phyloP scores from a whole-genome alignment of 2,797 vertebrate species.

The Urosaurus nigricauda region DNA sequence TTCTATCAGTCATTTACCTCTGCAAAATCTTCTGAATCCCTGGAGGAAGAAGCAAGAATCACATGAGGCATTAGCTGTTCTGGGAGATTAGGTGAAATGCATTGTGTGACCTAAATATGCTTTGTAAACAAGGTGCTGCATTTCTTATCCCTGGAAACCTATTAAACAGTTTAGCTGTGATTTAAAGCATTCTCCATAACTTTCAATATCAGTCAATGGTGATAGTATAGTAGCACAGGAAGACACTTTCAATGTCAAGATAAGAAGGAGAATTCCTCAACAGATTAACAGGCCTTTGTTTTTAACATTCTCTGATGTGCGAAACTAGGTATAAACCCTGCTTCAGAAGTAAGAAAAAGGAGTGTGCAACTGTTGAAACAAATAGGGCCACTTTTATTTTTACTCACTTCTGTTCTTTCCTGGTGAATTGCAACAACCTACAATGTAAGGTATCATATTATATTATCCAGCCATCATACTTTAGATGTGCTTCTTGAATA shows the following conservation, averaged over 20 bases:
- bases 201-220: slow-evolving; percentile 26
- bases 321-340: not conserved
- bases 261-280: not conserved
- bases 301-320: slow-evolving; percentile 6
- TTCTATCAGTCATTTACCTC: slow-evolving; percentile 46
- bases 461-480: not conserved
- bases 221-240: slow-evolving; percentile 1
- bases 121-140: slow-evolving; percentile 52
- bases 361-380: not conserved
- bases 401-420: not conserved
- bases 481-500: too few species aligned
- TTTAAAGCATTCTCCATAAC: slow-evolving; percentile 22
- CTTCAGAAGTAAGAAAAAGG: not conserved
- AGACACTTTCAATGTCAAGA: slow-evolving; percentile 6
- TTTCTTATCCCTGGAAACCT: slow-evolving; percentile 32
- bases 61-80: slow-evolving; percentile 33
- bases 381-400: not conserved
- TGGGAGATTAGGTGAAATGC: slow-evolving; percentile 40
- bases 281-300: slow-evolving; percentile 24
- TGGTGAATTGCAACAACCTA: not conserved
- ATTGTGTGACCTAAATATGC: slow-evolving; percentile 54
- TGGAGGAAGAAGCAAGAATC: slow-evolving; percentile 28
- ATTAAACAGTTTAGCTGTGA: slow-evolving; percentile 39
- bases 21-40: not conserved
- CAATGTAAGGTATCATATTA: not conserved